Base-by-base conservation (phyloP, 2,797 vertebrate species). In the Microctenopoma steveboyesi region DNA sequence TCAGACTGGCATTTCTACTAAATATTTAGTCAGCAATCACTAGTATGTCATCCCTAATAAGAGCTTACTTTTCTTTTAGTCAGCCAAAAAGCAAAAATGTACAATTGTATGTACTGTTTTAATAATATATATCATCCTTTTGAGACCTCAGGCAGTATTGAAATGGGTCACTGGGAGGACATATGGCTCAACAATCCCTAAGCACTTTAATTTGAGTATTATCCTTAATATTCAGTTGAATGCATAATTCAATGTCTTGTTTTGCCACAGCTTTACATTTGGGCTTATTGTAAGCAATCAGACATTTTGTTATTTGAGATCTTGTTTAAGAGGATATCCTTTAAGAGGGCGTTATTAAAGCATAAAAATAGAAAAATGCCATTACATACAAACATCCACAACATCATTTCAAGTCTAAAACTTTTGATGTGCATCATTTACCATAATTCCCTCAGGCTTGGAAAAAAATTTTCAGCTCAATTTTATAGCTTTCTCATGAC, bases 11-110 rank as follows among this genome's bases (percentile, higher is more conserved):
- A 37, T 61, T 74, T 62, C 51, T 72, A 22, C 50, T 68, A 22
- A 57, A 78, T 73, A 39, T 58, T 78, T 86, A 82, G 64, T 74
- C 72, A 68, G 65, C 63, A 62, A 68, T 37, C 57, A 27, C 59
- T 30, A 43, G 64, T 67, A 62, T 53, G 57, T 67, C 72, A 59
- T 78, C 71, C 59, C 59, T 62, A 42, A 25, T 72, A 52, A 52
- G 69, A 80, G 58, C 58, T 53, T 64, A 64, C 74, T 88, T 37
- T 47, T 42, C 46, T 22, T 55, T 64, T 7, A 15, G 12, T 48
- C 11, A 27, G 61, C 0, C 18, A 49, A 46, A n/a, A 14, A 22
- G 10, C 50, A 68, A 1, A 15, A 45, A 50, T 3, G 1, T 49
- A 4, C 0, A 55, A 7, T 35, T 35, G 7, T 35, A 35, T 35